phyloP scores from a whole-genome alignment of 2,797 vertebrate species.

The Echiichthys vipera region DNA sequence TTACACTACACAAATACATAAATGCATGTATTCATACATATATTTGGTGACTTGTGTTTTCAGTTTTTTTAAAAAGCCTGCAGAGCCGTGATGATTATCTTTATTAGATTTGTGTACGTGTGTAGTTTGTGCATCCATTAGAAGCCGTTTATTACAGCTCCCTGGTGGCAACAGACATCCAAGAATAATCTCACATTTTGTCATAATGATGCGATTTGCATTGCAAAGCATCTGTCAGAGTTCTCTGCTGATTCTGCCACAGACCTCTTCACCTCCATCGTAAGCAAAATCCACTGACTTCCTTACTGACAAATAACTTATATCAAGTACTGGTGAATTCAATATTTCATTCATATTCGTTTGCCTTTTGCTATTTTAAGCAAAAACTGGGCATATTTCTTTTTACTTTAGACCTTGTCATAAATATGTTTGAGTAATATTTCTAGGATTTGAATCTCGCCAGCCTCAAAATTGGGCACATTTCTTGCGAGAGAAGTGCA shows the following conservation, averaged over 20 bases:
- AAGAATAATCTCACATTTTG: conserved; percentile 72
- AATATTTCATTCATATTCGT: no score
- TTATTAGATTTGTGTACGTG: conserved; percentile 50
- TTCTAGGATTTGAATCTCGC: conserved; percentile 7
- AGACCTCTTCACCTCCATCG: conserved; percentile 35
- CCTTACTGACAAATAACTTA: conserved; percentile 29
- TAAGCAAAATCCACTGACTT: conserved; percentile 30
- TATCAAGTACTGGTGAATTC: not conserved
- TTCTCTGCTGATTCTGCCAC: conserved; percentile 42
- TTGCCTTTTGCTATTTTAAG: conserved; percentile 31
- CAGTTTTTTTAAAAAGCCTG: conserved; percentile 19
- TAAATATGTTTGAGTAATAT: conserved; percentile 32
- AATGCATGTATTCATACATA: no score
- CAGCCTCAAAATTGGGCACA: not conserved
- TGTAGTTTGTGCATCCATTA: conserved; percentile 50
- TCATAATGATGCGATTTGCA: conserved; percentile 81
- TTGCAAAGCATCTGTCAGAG: conserved; percentile 72
- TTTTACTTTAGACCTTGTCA: not conserved
- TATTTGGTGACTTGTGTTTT: conserved; percentile 51
- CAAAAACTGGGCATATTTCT: conserved; percentile 1
- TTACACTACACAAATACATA: no score
- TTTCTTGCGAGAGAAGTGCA: conserved; percentile 16
- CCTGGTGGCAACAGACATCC: conserved; percentile 51
- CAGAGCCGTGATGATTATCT: conserved; percentile 56
- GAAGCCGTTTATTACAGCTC: conserved; percentile 64